Conservation (phyloP, 2,888 invertebrate species). For the Diadromus collaris region DNA sequence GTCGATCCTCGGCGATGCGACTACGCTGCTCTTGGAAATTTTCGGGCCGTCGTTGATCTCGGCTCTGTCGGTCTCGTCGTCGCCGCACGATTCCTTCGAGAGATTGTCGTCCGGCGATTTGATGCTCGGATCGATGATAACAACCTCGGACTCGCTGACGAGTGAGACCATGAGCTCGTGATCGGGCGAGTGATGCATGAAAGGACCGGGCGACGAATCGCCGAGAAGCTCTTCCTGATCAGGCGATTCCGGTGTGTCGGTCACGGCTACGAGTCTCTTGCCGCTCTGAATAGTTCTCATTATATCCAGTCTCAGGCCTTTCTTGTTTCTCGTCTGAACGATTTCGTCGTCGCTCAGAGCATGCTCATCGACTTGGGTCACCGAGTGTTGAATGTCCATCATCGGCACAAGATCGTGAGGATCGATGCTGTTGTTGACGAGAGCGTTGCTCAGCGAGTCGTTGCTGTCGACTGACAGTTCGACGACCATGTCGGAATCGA, state of each 20-base stretch:
- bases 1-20: conserved; percentile 7
- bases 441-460: conserved; percentile 80
- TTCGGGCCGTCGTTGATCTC: conserved; percentile 69
- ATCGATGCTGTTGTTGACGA: conserved; percentile 77
- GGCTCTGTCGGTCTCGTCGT: conserved; percentile 67
- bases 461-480: conserved; percentile 83
- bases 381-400: conserved; percentile 76
- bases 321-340: conserved; percentile 73
- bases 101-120: conserved; percentile 85
- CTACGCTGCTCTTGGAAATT: conserved; percentile 18
- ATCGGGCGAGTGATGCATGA: conserved; percentile 78
- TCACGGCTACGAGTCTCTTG: conserved; percentile 78
- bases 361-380: conserved; percentile 69
- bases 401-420: conserved; percentile 78
- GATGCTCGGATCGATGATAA: conserved; percentile 83
- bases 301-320: conserved; percentile 74
- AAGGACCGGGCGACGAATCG: conserved; percentile 80
- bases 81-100: conserved; percentile 78
- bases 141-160: conserved; percentile 83
- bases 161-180: conserved; percentile 79
- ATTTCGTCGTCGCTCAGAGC: conserved; percentile 74
- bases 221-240: conserved; percentile 81
- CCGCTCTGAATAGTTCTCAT: conserved; percentile 78
- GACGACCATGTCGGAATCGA: conserved; percentile 83
- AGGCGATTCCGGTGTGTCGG: conserved; percentile 82